Percentiles rank a stretch among this genome's conserved stretches.
These are phyloP conservation scores for Cancer borealis DNA, from an alignment of 2,888 invertebrate genomes.

Conservation along the genomic window DNA sequence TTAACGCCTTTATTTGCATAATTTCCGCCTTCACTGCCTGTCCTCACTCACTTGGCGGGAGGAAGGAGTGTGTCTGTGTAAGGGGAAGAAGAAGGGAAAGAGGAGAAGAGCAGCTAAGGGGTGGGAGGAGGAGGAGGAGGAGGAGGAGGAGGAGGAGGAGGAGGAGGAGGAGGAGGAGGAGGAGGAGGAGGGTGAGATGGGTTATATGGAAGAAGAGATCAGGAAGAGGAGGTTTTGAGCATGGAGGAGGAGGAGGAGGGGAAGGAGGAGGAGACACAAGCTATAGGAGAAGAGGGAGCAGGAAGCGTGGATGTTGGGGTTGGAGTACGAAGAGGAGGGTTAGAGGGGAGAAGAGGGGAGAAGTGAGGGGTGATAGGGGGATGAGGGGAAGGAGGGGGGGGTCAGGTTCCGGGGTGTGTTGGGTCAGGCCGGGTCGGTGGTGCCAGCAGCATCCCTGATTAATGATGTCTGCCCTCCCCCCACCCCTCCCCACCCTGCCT, in stretches of 20 bases:
- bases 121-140: neutral
- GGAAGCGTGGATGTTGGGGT: neutral
- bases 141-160: neutral
- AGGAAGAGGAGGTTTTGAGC: constrained; percentile 14
- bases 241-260: neutral
- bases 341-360: neutral
- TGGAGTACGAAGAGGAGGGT: neutral
- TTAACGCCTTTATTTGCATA: neutral
- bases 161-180: neutral
- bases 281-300: neutral
- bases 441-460: constrained; percentile 54
- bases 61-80: neutral
- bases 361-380: neutral
- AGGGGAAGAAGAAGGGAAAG: constrained; percentile 16
- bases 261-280: neutral
- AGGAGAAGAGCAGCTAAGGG: neutral
- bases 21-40: neutral
- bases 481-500: neutral
- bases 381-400: constrained; percentile 26
- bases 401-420: constrained; percentile 52
- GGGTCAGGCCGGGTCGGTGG: constrained; percentile 49
- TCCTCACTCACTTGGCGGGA: neutral
- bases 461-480: constrained; percentile 37
- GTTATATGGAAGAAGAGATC: neutral
- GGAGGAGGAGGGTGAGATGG: neutral